A percentile compares a stretch with the other conserved stretches of the same genome.
These are phyloP conservation scores for Teleogryllus occipitalis DNA, from an alignment of 1,140 invertebrate species.

Conservation along the genomic window DNA sequence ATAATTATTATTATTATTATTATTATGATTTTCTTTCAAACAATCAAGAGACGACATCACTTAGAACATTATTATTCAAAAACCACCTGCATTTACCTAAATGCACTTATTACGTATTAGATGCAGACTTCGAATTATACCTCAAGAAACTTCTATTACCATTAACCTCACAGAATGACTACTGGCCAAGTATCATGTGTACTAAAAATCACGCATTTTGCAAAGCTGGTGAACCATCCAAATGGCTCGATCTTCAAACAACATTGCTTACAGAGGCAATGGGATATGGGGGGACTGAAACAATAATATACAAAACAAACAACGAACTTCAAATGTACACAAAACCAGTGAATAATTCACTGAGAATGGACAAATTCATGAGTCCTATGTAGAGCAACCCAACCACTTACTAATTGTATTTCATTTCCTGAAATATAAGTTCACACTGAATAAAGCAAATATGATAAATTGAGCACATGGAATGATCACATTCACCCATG, in stretches of 20 bases:
- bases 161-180: background rate
- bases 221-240: background rate
- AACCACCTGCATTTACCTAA: too few relatives aligned
- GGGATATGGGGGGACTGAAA: background rate
- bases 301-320: conserved; percentile 6
- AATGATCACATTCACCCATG: background rate
- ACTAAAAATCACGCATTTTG: background rate
- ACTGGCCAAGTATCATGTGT: background rate
- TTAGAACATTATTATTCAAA: too few relatives aligned
- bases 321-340: background rate
- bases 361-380: background rate
- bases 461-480: too few relatives aligned
- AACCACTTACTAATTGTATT: background rate
- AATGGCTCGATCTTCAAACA: background rate
- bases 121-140: too few relatives aligned
- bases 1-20: too few relatives aligned
- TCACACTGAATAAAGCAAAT: background rate
- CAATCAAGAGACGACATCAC: too few relatives aligned
- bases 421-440: background rate
- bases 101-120: too few relatives aligned
- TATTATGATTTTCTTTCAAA: too few relatives aligned
- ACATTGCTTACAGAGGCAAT: background rate
- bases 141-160: background rate
- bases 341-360: background rate
- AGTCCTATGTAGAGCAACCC: background rate